Conservation (phyloP, 2,888 invertebrate species). For the Stenotaenia linearis region DNA sequence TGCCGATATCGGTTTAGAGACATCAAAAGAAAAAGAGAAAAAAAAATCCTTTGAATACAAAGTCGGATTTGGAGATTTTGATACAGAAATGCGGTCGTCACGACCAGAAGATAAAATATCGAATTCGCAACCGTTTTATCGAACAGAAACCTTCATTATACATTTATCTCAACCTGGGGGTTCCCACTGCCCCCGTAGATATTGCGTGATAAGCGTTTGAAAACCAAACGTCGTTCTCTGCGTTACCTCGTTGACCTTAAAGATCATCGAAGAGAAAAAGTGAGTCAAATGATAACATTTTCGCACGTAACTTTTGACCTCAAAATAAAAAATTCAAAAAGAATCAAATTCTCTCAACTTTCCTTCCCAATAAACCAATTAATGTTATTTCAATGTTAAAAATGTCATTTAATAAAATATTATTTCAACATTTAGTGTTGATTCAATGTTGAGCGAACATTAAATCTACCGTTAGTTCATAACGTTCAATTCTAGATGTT, state of each 20-base stretch:
- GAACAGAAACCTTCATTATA: not conserved
- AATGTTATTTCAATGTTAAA: too few species aligned
- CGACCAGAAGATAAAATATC: not conserved
- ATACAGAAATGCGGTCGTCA: not conserved
- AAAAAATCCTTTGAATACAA: not conserved
- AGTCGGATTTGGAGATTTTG: not conserved
- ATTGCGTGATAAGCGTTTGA: not conserved
- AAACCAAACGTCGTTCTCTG: not conserved
- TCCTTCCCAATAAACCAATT: too few species aligned
- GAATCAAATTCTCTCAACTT: too few species aligned
- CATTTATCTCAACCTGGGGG: not conserved
- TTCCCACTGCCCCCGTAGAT: not conserved
- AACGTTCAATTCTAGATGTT: too few species aligned
- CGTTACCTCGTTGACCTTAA: not conserved
- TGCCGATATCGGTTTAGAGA: not conserved
- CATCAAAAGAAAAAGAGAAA: not conserved
- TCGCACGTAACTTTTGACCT: not conserved
- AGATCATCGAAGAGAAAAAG: not conserved
- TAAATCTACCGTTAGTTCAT: too few species aligned
- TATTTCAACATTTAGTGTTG: too few species aligned
- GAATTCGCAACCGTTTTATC: not conserved
- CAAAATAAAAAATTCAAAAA: too few species aligned
- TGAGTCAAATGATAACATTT: not conserved
- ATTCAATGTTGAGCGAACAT: too few species aligned
- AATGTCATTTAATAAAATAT: too few species aligned